Evolutionary conservation across 2,113 vertebrate species (phyloP).

Genomic region (Phyllopteryx taeniolatus): DNA sequence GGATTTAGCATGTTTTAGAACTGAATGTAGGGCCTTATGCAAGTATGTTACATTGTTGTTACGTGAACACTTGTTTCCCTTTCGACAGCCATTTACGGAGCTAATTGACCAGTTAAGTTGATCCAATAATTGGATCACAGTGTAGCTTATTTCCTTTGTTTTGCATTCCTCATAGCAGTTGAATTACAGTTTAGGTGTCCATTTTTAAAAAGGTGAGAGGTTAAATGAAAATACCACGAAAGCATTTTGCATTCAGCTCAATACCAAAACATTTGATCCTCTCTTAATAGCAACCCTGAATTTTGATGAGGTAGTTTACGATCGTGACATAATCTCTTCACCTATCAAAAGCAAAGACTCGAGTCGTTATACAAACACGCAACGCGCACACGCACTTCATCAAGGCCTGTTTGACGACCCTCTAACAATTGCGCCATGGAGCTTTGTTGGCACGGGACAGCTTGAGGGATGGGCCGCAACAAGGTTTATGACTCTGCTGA

Average conservation of each 20-base stretch:
- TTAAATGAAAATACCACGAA: not conserved
- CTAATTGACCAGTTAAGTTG: not conserved
- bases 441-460: slow-evolving; percentile 81
- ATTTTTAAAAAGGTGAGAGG: no score
- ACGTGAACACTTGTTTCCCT: not conserved
- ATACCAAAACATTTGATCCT: slow-evolving; percentile 36
- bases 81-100: not conserved
- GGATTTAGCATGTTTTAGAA: not conserved
- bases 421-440: slow-evolving; percentile 79
- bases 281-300: slow-evolving; percentile 34
- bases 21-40: not conserved
- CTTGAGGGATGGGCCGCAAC: slow-evolving; percentile 85
- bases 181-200: not conserved
- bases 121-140: not conserved
- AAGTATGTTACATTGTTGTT: not conserved
- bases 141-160: not conserved
- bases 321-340: slow-evolving; percentile 19
- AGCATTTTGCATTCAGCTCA: not conserved
- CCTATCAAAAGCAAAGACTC: slow-evolving; percentile 54
- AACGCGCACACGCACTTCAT: slow-evolving; percentile 35
- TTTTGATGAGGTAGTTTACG: slow-evolving; percentile 33
- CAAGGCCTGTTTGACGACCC: slow-evolving; percentile 68
- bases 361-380: slow-evolving; percentile 8
- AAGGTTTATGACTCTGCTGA: slow-evolving; percentile 98
- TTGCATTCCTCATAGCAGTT: not conserved